Evolutionary conservation across 2,888 invertebrate genomes (phyloP).

Genomic region (Cepaea hortensis): DNA sequence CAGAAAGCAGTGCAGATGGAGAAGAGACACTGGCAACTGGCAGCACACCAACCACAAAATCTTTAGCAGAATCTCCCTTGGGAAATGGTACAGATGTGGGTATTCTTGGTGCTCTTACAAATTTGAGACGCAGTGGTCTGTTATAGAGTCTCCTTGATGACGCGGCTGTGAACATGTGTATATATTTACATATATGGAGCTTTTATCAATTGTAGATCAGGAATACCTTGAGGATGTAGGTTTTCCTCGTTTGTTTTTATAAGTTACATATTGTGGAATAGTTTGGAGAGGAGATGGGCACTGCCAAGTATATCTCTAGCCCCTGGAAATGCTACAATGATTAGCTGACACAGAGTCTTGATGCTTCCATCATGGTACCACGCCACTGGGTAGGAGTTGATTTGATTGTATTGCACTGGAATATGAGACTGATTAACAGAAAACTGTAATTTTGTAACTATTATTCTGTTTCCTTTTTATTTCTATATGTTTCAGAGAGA

Average conservation of each 20-base stretch:
- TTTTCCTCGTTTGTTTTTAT: background rate
- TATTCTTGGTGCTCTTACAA: conserved; percentile 65
- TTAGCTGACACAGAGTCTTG: no score
- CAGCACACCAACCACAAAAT: background rate
- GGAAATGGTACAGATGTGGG: conserved; percentile 43
- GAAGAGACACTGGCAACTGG: background rate
- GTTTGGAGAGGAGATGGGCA: no score
- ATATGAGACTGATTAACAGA: no score
- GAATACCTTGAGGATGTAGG: background rate
- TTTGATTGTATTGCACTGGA: no score
- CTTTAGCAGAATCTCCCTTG: conserved; percentile 17
- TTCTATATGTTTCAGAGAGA: no score
- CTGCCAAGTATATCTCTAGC: no score
- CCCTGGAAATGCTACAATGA: no score
- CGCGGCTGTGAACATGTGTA: background rate
- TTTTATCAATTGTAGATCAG: conserved; percentile 9
- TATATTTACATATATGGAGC: conserved; percentile 14
- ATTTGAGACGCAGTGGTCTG: conserved; percentile 62
- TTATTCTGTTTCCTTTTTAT: no score
- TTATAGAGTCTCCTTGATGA: conserved; percentile 47
- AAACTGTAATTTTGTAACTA: no score
- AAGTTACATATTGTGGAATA: no score
- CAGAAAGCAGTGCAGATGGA: conserved; percentile 34
- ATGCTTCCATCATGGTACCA: no score
- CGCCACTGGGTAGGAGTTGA: no score